A percentile compares a stretch with the other conserved stretches of the same genome.
These are phyloP conservation scores for Idaea biselata DNA, from an alignment of 2,888 invertebrate genomes.

Conservation along the genomic window DNA sequence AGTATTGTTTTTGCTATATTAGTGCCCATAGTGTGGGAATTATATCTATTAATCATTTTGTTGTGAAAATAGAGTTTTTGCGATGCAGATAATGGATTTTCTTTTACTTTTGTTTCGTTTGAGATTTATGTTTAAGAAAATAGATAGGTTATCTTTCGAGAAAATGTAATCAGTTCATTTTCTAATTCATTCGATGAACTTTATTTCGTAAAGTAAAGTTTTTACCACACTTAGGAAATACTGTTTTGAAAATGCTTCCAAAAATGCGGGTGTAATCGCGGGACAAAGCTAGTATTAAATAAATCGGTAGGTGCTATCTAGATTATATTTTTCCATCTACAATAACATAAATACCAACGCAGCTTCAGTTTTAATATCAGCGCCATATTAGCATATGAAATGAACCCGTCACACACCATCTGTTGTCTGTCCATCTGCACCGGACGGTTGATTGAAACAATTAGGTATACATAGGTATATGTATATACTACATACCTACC, in stretches of 20 bases:
- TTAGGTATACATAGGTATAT: not conserved
- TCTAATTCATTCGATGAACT: not conserved
- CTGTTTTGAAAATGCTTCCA: too few species aligned
- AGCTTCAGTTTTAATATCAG: not conserved
- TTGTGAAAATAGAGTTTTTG: conserved; percentile 12
- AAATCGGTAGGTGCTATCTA: not conserved
- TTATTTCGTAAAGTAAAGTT: not conserved
- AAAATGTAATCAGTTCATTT: too few species aligned
- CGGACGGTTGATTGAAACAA: not conserved
- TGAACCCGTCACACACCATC: conserved; percentile 45
- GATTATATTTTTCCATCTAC: conserved; percentile 4
- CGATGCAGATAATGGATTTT: conserved; percentile 37
- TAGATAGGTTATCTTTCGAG: not conserved
- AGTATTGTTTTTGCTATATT: not conserved
- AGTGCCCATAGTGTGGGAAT: not conserved
- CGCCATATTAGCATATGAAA: conserved; percentile 52
- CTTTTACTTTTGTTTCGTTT: conserved; percentile 26
- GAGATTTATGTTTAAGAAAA: conserved; percentile 24
- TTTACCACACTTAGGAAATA: not conserved
- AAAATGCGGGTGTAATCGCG: too few species aligned
- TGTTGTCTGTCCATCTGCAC: conserved; percentile 30
- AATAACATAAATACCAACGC: not conserved
- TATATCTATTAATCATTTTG: conserved; percentile 38
- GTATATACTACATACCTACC: too few species aligned
- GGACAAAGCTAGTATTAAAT: too few species aligned